Base-by-base conservation (phyloP, 2,888 invertebrate genomes). In the Drosophila pseudotakahashii region DNA sequence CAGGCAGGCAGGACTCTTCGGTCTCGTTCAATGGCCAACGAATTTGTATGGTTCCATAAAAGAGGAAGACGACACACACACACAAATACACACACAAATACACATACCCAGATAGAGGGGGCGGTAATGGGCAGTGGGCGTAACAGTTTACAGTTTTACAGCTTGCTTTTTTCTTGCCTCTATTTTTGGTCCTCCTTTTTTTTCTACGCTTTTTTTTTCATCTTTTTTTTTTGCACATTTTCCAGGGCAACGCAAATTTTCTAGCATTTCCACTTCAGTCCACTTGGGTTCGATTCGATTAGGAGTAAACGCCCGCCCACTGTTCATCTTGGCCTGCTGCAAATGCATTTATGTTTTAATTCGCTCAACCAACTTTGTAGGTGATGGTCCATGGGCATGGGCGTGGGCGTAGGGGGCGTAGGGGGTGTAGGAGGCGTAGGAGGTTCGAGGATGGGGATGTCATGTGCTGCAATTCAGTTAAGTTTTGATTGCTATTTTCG, bases 401-500 rank as follows among this genome's bases (percentile, higher is more conserved):
- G 11, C 0, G 11, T 13, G n/a, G 19, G 19, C 1, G 6, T 0
- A 7, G 10, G 42, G n/a, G n/a, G 14, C 11, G 7, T 44, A 6
- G 44, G 2, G 7, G 23, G 3, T 7, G 6, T 6, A 23, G 7
- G n/a, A 19, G 19, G 19, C 1, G 6, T 0, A 7, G 10, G 42
- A 7, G 13, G 13, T 19, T 19, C 19, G 19, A 19, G 19, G 2
- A 7, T 7, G 9, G 10, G 36, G 14, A 10, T 69, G 52, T 54
- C 76, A 79, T 81, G 84, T 74, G 79, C 79, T 81, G 77, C 87
- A 87, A 84, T 84, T 87, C 85, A 84, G 80, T 84, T 87, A 87
- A 84, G 84, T 84, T 84, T 87, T 87, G 84, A 84, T 84, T 84
- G 85, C 84, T 87, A 84, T 84, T 84, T 84, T 87, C 85, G 87